A percentile compares a stretch with the other conserved stretches of the same genome.
Evolutionary conservation across 2,113 vertebrate genomes (phyloP).

Genomic region (Gallinago jamesoni): DNA sequence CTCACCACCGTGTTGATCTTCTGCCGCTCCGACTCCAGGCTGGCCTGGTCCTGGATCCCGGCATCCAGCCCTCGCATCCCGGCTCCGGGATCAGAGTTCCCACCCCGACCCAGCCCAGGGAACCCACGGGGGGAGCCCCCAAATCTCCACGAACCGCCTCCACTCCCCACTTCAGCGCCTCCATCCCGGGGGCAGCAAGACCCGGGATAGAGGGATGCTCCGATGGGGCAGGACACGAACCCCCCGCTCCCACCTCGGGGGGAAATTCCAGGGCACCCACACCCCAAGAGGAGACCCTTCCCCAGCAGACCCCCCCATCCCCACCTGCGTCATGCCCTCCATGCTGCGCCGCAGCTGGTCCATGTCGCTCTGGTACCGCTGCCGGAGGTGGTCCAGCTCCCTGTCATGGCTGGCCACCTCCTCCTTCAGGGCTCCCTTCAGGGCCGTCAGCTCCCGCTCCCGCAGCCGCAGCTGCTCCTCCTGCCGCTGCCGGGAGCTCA

Average conservation of each 20-base stretch:
- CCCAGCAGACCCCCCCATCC: too few species aligned
- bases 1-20: constrained; percentile 83
- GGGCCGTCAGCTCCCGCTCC: constrained; percentile 88
- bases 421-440: constrained; percentile 93
- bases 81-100: neutral
- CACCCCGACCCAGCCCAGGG: neutral
- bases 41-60: constrained; percentile 78
- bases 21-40: constrained; percentile 85
- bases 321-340: too few species aligned
- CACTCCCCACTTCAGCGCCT: too few species aligned
- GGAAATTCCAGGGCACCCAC: rapidly evolving
- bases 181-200: neutral
- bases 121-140: neutral
- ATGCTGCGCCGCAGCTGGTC: constrained; percentile 47
- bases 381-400: constrained; percentile 85
- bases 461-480: constrained; percentile 85
- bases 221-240: neutral
- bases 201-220: too few species aligned
- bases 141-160: too few species aligned
- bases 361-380: constrained; percentile 86
- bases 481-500: constrained; percentile 75
- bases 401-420: constrained; percentile 90
- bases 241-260: neutral
- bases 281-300: neutral
- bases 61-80: rapidly evolving